Conservation (phyloP, 2,113 vertebrate genomes). For the Saimiri boliviensis region DNA sequence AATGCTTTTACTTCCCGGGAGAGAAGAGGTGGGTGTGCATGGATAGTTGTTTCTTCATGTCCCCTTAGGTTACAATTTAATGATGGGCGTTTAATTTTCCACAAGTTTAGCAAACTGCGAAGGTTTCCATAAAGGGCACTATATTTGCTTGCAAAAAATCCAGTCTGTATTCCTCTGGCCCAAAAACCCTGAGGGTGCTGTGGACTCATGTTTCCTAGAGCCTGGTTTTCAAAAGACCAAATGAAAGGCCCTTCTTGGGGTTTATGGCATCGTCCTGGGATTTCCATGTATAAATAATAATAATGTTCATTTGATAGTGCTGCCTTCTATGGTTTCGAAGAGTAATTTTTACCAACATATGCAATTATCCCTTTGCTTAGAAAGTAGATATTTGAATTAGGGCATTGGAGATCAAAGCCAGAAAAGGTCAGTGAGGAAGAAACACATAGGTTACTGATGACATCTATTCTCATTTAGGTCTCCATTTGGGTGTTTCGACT, state of each 20-base stretch:
- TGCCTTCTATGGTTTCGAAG: not conserved
- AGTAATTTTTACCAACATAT: not conserved
- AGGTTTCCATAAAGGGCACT: conserved; percentile 54
- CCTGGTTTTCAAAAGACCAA: conserved; percentile 9
- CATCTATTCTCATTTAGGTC: not conserved
- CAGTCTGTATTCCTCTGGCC: not conserved
- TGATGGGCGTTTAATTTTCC: conserved; percentile 50
- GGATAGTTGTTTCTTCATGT: conserved; percentile 28
- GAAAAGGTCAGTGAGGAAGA: not conserved
- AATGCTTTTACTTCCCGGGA: conserved; percentile 36
- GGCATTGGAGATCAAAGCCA: not conserved
- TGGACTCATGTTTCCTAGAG: not conserved
- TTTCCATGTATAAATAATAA: conserved; percentile 6
- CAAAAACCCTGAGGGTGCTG: not conserved
- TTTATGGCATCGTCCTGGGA: not conserved
- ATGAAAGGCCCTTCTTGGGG: not conserved
- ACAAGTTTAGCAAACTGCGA: conserved; percentile 52
- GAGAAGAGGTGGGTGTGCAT: not conserved
- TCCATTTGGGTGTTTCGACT: not conserved
- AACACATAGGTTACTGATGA: not conserved
- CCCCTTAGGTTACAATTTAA: conserved; percentile 51
- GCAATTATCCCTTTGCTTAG: not conserved
- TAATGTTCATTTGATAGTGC: not conserved
- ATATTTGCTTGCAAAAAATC: conserved; percentile 45
- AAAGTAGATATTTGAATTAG: not conserved